Evolutionary conservation across 1,140 invertebrate species (phyloP).

Genomic region (Papilio helenus): DNA sequence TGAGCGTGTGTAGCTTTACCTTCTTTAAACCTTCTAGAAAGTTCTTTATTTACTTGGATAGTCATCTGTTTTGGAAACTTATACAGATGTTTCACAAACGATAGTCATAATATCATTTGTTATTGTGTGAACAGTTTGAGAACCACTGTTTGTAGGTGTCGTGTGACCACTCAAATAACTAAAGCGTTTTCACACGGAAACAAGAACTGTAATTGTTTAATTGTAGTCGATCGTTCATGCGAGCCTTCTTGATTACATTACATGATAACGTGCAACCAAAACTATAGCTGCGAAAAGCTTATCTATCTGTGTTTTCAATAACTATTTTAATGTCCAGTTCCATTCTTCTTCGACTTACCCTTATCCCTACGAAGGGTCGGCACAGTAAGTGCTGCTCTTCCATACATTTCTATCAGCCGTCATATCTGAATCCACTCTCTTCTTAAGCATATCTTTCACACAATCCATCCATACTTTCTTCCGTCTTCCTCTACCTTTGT

Average conservation of each 20-base stretch:
- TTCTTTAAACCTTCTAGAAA: no score
- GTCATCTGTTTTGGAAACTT: not conserved
- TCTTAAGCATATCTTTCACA: no score
- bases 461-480: no score
- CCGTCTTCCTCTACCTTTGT: no score
- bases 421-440: no score
- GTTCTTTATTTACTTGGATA: no score
- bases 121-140: conserved; percentile 4
- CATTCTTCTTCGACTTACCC: no score
- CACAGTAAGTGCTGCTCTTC: no score
- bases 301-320: not conserved
- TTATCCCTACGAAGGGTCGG: no score
- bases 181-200: conserved; percentile 27
- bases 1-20: no score
- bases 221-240: conserved; percentile 6
- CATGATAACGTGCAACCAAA: not conserved
- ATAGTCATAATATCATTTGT: not conserved
- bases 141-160: not conserved
- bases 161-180: conserved; percentile 25
- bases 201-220: conserved; percentile 25
- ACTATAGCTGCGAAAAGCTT: not conserved
- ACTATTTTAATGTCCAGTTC: no score
- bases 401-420: no score
- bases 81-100: not conserved
- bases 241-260: conserved; percentile 1